Conservation (phyloP, 64 coral and sea anemone species). For the Stichodactyla mertensii region DNA sequence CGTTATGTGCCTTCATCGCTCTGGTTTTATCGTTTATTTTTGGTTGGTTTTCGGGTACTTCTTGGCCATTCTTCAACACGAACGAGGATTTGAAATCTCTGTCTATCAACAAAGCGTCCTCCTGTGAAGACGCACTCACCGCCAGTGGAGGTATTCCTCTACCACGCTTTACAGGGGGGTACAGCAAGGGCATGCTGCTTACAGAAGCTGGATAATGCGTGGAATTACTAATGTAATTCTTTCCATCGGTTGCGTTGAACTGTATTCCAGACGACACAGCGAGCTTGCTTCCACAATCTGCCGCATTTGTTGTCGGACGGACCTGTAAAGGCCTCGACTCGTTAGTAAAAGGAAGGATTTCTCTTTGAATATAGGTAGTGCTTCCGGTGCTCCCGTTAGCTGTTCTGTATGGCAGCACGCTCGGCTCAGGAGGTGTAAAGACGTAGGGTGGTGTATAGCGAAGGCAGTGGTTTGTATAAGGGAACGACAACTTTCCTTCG, state of each 20-base stretch:
- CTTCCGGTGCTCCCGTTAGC: not conserved
- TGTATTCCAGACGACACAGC: not conserved
- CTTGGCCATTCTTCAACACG: not conserved
- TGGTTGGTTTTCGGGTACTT: not conserved
- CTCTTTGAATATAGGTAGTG: not conserved
- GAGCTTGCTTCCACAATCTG: not conserved
- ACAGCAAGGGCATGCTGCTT: not conserved
- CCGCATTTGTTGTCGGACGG: not conserved
- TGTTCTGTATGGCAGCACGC: not conserved
- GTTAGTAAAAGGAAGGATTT: not conserved
- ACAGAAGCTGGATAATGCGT: not conserved
- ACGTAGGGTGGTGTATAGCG: slow-evolving; percentile 70
- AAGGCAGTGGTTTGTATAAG: slow-evolving; percentile 64
- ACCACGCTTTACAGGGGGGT: not conserved
- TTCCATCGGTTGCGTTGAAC: not conserved
- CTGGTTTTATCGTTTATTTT: not conserved
- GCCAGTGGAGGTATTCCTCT: not conserved
- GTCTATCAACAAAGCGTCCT: not conserved
- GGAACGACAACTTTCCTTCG: slow-evolving; percentile 46
- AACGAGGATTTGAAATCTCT: not conserved
- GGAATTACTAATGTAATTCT: not conserved
- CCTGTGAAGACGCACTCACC: not conserved
- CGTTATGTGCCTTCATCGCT: slow-evolving; percentile 17
- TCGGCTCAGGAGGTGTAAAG: slow-evolving; percentile 16
- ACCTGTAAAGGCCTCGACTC: not conserved